These are phyloP conservation scores for Notodonta ziczac DNA, from an alignment of 2,888 invertebrate species.

Conservation along the genomic window DNA sequence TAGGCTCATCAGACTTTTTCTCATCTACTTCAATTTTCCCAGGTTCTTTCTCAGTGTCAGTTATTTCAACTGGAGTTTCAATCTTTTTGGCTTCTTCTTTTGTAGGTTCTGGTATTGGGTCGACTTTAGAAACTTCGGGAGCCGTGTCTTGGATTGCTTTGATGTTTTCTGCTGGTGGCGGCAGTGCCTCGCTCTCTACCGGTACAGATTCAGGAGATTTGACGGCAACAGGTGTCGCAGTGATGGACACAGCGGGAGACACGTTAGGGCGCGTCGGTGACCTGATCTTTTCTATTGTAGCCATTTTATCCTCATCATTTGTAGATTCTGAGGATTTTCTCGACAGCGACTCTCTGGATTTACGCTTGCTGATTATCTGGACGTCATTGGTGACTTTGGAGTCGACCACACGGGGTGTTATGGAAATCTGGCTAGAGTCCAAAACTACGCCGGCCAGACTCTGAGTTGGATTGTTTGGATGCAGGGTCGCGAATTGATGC, in stretches of 20 bases:
- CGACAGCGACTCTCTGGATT: conserved; percentile 63
- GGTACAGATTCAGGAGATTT: conserved; percentile 22
- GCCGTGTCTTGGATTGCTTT: conserved; percentile 58
- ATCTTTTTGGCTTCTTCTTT: conserved; percentile 7
- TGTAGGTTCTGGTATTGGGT: conserved; percentile 12
- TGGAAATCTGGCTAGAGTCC: conserved; percentile 75
- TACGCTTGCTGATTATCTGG: conserved; percentile 61
- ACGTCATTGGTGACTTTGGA: conserved; percentile 55
- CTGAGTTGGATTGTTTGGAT: conserved; percentile 60
- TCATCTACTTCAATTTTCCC: conserved; percentile 22
- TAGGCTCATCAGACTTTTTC: conserved; percentile 23
- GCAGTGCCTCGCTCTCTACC: conserved; percentile 60
- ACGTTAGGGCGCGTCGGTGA: conserved; percentile 58
- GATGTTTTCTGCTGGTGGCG: conserved; percentile 62
- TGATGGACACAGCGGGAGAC: conserved; percentile 56
- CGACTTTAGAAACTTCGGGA: conserved; percentile 51
- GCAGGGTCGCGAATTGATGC: conserved; percentile 72
- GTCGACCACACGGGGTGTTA: conserved; percentile 64
- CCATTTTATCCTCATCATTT: conserved; percentile 65
- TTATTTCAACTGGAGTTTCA: conserved; percentile 5
- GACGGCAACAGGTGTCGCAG: conserved; percentile 54
- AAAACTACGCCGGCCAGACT: conserved; percentile 57
- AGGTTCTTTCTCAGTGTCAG: conserved; percentile 13
- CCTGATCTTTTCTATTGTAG: conserved; percentile 66
- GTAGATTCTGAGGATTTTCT: conserved; percentile 68